Conservation (phyloP, 2,888 invertebrate species). For the Entomobrya proxima region DNA sequence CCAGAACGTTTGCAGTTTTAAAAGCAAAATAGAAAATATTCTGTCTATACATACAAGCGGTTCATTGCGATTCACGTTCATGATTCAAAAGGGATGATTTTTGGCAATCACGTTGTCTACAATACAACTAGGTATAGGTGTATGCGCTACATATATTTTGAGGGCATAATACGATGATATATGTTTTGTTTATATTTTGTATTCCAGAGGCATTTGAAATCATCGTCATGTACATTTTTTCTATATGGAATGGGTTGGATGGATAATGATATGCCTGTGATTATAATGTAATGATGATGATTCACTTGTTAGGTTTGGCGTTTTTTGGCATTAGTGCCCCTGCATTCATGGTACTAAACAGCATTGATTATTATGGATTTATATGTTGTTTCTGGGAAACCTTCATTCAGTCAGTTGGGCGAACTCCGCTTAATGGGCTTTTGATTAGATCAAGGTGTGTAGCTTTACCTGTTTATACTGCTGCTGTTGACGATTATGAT, state of each 20-base stretch:
- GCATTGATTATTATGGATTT: slow-evolving; percentile 50
- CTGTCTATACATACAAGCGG: slow-evolving; percentile 22
- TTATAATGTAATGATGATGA: slow-evolving; percentile 67
- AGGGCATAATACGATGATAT: not conserved
- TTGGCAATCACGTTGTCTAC: slow-evolving; percentile 12
- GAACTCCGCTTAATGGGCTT: slow-evolving; percentile 64
- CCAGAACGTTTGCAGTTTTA: not conserved
- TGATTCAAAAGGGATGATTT: slow-evolving; percentile 18
- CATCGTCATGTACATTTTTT: not conserved
- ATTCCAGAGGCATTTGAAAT: slow-evolving; percentile 6
- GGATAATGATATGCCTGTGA: slow-evolving; percentile 56
- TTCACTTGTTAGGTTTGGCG: slow-evolving; percentile 61
- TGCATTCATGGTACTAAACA: slow-evolving; percentile 29
- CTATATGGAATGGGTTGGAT: slow-evolving; percentile 37
- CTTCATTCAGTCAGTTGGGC: slow-evolving; percentile 64
- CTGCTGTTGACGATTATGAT: slow-evolving; percentile 54
- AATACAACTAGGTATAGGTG: not conserved
- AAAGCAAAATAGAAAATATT: slow-evolving; percentile 19
- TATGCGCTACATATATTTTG: not conserved
- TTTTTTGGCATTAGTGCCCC: slow-evolving; percentile 58
- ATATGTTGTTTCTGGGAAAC: slow-evolving; percentile 61
- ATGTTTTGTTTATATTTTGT: not conserved
- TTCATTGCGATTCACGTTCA: not conserved
- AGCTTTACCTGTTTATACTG: slow-evolving; percentile 46
- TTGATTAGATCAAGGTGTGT: slow-evolving; percentile 69